These are phyloP conservation scores for Anaspis maculata DNA, from an alignment of 2,888 invertebrate genomes.

Conservation along the genomic window DNA sequence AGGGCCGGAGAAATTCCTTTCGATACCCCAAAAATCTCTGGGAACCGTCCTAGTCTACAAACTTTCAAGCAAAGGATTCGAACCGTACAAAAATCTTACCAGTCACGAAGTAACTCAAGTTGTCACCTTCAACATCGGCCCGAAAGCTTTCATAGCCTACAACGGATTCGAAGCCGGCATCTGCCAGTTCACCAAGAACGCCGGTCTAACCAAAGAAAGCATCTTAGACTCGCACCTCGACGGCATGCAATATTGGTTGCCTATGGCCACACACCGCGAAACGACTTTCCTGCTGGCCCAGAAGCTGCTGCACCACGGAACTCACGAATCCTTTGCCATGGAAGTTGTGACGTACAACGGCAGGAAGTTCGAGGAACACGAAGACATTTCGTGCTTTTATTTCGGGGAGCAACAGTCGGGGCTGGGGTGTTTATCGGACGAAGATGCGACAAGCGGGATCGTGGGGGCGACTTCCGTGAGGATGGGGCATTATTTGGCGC, in stretches of 20 bases:
- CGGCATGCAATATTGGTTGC: conserved; percentile 33
- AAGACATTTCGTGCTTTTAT: conserved; percentile 34
- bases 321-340: conserved; percentile 27
- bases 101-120: conserved; percentile 26
- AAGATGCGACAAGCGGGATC: conserved; percentile 25
- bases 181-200: conserved; percentile 28
- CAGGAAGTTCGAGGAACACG: conserved; percentile 34
- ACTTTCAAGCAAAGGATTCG: conserved; percentile 23
- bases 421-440: conserved; percentile 32
- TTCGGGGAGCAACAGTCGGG: conserved; percentile 29
- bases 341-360: conserved; percentile 35
- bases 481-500: conserved; percentile 28
- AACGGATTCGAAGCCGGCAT: conserved; percentile 34
- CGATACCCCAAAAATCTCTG: conserved; percentile 29
- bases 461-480: conserved; percentile 27
- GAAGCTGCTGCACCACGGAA: conserved; percentile 28
- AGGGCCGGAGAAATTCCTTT: conserved; percentile 26
- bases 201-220: conserved; percentile 21
- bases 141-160: conserved; percentile 35
- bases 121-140: conserved; percentile 34
- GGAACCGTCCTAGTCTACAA: conserved; percentile 28
- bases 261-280: conserved; percentile 41
- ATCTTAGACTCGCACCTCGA: conserved; percentile 28
- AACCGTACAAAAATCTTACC: conserved; percentile 23
- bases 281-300: conserved; percentile 37